A percentile compares a stretch with the other conserved stretches of the same genome.
These are phyloP conservation scores for Xiphophorus couchianus DNA, from an alignment of 2,113 vertebrate genomes.

Conservation along the genomic window DNA sequence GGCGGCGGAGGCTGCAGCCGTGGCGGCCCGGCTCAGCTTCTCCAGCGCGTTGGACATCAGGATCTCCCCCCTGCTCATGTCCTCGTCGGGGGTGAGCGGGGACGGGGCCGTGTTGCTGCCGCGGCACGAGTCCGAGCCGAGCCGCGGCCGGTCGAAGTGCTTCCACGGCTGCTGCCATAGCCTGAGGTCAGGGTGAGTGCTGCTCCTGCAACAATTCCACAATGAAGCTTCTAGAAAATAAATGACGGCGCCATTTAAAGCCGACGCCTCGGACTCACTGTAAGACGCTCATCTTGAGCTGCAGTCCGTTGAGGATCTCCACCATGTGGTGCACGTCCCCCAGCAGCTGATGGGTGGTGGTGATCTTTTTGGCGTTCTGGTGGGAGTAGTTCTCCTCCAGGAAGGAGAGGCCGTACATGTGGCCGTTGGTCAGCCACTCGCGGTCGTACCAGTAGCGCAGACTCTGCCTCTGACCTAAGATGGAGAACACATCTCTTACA, in stretches of 20 bases:
- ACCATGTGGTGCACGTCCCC: constrained; percentile 94
- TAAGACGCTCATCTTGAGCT: constrained; percentile 95
- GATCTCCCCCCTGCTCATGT: constrained; percentile 70
- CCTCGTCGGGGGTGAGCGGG: constrained; percentile 63
- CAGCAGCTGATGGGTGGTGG: constrained; percentile 95
- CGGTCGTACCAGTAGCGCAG: constrained; percentile 96
- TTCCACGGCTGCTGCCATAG: constrained; percentile 96
- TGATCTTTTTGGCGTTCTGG: constrained; percentile 95
- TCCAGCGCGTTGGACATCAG: constrained; percentile 69
- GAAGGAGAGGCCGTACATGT: constrained; percentile 94
- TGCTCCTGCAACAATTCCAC: constrained; percentile 77
- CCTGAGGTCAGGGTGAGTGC: constrained; percentile 89
- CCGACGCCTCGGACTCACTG: constrained; percentile 82
- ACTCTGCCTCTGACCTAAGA: constrained; percentile 91
- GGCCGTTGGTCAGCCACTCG: constrained; percentile 92
- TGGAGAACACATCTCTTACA: not conserved
- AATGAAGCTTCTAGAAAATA: not conserved
- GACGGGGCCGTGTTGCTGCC: constrained; percentile 57
- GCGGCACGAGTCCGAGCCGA: constrained; percentile 67
- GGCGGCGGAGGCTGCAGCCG: constrained; percentile 57
- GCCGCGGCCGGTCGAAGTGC: constrained; percentile 81
- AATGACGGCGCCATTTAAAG: too few species aligned
- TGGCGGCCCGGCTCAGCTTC: constrained; percentile 83
- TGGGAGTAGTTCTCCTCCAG: constrained; percentile 96
- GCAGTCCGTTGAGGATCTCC: constrained; percentile 91